Base-by-base conservation (phyloP, 2,888 invertebrate genomes). In the Drosophila siamana region DNA sequence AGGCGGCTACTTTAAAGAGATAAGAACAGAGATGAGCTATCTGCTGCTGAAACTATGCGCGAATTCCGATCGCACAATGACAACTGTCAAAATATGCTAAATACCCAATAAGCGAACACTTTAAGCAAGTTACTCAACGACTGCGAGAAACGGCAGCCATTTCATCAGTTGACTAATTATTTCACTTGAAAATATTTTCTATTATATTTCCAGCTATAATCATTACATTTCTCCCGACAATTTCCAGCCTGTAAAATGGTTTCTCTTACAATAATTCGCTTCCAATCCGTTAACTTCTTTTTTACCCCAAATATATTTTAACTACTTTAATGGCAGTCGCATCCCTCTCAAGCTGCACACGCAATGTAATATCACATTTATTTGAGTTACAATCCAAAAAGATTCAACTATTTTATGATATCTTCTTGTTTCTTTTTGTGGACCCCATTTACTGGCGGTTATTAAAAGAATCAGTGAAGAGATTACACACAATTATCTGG, bases 41-140 rank as follows among this genome's bases (percentile, higher is more conserved):
- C 74, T 60, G 57, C 55, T 38, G 63, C 48, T 66, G 66, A 41
- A 66, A 50, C 62, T 67, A 78, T 78, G 70, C 57, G 50, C 63
- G 36, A 61, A 41, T 54, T 24, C 33, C 55, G 63, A 63, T 47
- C 62, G 13, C 54, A 50, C 74, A 65, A 48, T 60, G 74, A 57
- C 77, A 76, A 74, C 78, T 74, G 74, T 74, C 76, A 61, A 74
- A 78, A 78, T 62, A 69, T 61, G 50, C 22, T 46, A 71, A 72
- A 56, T 44, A 69, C 36, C 52, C 26, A 38, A 38, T 15, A 38
- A 13, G 8, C 5, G 36, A 7, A 13, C n/a, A 28, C 15, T 44
- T 54, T 44, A 28, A 28, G 33, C 16, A n/a, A n/a, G n/a, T n/a
- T n/a, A n/a, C n/a, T n/a, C n/a, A n/a, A n/a, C n/a, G n/a, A n/a